Base-by-base conservation (phyloP, 2,113 vertebrate genomes). In the Mobula birostris region DNA sequence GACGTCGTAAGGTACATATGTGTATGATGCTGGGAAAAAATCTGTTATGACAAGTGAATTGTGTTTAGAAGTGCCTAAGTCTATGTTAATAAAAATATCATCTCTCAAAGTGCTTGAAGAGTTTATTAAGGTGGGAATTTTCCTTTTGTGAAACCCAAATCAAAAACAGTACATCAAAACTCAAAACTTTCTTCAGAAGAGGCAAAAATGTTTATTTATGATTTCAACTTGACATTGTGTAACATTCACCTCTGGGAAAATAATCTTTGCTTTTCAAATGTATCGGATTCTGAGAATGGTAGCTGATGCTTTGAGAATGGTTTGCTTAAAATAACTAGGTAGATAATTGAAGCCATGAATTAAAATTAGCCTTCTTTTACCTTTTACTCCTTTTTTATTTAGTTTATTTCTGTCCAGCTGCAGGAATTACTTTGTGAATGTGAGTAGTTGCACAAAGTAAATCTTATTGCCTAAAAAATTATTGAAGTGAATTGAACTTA, bases 41-140 rank as follows among this genome's bases (percentile, higher is more conserved):
- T 48, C 48, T 48, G 48, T 48, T 48, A 48, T 48, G 48, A 48
- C 48, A 48, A 48, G 48, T 48, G 48, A 48, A 48, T 4, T 48
- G 48, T 48, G 48, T 1, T 48, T 48, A 48, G 48, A 48, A 48
- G 2, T 48, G 48, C 48, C 48, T 48, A 48, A 48, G 48, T 48
- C 48, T 48, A 48, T 91, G 87, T 68, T 91, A 63, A 91, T 36
- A 15, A 91, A 91, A 91, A 68, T 91, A 63, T 91, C 29, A 91
- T 7, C 29, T 32, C n/a, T 91, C 32, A 91, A 68, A 15, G 61
- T 63, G 48, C 48, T 48, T 48, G 48, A 48, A 48, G 48, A 48
- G 48, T 48, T 48, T 48, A 48, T 48, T 48, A 48, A 48, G 87
- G 61, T 36, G 63, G 63, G 61, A 32, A 19, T 68, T 63, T 68